Percentiles rank a stretch among this genome's conserved stretches.
Evolutionary conservation across 2,113 vertebrate species (phyloP).

Genomic region (Microtus ochrogaster): DNA sequence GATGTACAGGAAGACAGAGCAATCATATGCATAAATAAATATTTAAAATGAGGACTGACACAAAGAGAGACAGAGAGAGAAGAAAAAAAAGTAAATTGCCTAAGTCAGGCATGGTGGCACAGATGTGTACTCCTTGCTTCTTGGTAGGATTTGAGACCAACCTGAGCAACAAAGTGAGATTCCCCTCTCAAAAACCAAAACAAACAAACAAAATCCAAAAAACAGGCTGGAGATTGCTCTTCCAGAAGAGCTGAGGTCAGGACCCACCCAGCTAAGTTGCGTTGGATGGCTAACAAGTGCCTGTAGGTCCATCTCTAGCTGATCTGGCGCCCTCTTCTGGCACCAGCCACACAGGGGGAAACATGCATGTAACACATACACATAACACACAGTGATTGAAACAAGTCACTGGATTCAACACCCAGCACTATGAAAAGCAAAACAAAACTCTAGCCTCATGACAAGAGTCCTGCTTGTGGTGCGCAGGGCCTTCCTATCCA

Average conservation of each 20-base stretch:
- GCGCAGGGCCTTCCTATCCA: neutral
- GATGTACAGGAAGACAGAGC: neutral
- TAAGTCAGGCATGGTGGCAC: neutral
- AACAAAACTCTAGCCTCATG: neutral
- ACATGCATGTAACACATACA: neutral
- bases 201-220: neutral
- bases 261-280: neutral
- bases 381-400: neutral
- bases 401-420: neutral
- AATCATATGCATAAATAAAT: neutral
- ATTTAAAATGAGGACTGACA: neutral
- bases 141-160: neutral
- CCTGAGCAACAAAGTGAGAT: neutral
- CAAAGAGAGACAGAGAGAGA: neutral
- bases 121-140: neutral
- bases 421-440: neutral
- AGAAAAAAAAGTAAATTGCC: no score
- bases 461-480: neutral
- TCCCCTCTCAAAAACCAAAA: neutral
- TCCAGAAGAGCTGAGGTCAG: neutral
- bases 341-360: neutral
- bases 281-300: neutral
- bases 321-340: neutral
- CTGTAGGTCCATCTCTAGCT: neutral
- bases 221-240: neutral